Base-by-base conservation (phyloP, 2,113 vertebrate genomes). In the Zingel zingel region DNA sequence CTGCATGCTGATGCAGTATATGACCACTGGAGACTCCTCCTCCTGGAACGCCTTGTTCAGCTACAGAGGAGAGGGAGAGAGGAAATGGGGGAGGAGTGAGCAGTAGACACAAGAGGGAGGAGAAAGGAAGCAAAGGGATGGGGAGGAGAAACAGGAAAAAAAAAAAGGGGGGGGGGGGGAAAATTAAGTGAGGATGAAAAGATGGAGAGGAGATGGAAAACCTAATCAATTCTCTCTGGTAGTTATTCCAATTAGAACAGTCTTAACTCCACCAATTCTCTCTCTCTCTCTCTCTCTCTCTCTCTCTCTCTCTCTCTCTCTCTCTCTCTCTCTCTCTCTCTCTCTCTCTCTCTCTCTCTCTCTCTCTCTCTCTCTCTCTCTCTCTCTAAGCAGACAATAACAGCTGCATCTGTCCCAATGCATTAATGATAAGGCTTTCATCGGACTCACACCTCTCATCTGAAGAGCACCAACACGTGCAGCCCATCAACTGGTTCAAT, bases 1-100 rank as follows among this genome's bases (percentile, higher is more conserved):
- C 65, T 99, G 98, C 98, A 99, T 99, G 95, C 98, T 99, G 95
- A 99, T 99, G 91, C 98, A 99, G 92, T 98, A 99, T 91, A 99
- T 99, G 25, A 96, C 96, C 74, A 97, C 95, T 13, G 98, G 97
- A 86, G 97, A 97, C 90, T 99, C 98, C 88, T 99, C 98, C 94
- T 99, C 98, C 92, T 99, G 98, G 93, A 99, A 99, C 74, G 98
- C 98, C 96, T 98, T 99, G 91, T 99, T 99, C 86, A 99, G 96
- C 98, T 99, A 90, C 70, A 88, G 75, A 81, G 54, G 30, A 71
- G 76, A 72, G 61, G 54, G 61, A 59, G 45, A 69, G 39, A 65
- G 79, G 72, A 83, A 78, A 79, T 73, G 84, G 83, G 82, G 82
- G 79, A 76, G 75, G 85, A 81, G 91, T 77, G 86, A 88, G 79